Base-by-base conservation (phyloP, 2,888 invertebrate genomes). In the Amphipoea oculea region DNA sequence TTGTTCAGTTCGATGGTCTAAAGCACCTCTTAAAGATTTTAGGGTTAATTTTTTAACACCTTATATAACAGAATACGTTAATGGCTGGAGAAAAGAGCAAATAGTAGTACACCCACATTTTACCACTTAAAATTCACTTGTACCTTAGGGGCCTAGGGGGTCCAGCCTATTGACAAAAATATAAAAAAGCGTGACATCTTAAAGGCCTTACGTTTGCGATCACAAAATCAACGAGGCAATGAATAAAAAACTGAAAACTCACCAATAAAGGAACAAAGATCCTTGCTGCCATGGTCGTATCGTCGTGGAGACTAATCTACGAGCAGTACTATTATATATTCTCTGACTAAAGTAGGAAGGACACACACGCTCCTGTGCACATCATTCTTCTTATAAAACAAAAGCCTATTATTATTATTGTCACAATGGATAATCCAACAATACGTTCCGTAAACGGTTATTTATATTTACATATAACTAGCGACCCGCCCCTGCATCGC, bases 371-470 rank as follows among this genome's bases (percentile, higher is more conserved):
- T n/a, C 4, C 20, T 9, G 7, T 3, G 2, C 11, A 40, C 12
- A 4, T 42, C 14, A 45, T 60, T 82, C 36, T 67, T 62, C 23
- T 36, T 51, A 29, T 29, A 71, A 57, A 78, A 82, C 82, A 82
- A 79, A 72, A 20, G 65, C 29, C 65, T 72, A 79, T 82, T 82
- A 36, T 36, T 36, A 75, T 79, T 68, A 69, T 65, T 7, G 29
- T 48, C 23, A 82, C 72, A 82, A 83, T 79, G 20, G 51, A 69
- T 63, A 67, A 68, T 63, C 23, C 40, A 66, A 51, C 79, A 74
- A 79, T 60, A 3, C 42, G 9, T 45, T 40, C 20, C 20, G 36
- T 54, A 54, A 54, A 54, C 54, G 7, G 7, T 20, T 54, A 54
- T 54, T 54, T 54, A 54, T 54, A 54, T 54, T 7, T 54, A 54